These are phyloP conservation scores for Cebus imitator DNA, from an alignment of 2,113 vertebrate genomes.

Conservation along the genomic window DNA sequence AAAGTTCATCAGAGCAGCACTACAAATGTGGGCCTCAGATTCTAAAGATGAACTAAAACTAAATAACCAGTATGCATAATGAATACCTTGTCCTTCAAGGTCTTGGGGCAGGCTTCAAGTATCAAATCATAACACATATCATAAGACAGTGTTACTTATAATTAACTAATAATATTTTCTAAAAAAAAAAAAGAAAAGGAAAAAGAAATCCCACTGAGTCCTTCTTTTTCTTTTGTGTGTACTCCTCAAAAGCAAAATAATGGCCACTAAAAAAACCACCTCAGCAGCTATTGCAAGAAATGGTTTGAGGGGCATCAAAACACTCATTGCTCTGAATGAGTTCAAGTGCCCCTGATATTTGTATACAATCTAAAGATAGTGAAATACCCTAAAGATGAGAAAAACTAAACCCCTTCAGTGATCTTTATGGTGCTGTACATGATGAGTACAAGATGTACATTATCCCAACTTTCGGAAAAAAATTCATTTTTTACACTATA, in stretches of 20 bases:
- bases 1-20: background rate
- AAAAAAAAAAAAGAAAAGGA: background rate
- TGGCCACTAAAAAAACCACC: slow-evolving; percentile 86
- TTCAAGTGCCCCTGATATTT: background rate
- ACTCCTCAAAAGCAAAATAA: slow-evolving; percentile 88
- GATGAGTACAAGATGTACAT: background rate
- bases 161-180: background rate
- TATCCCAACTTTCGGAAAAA: background rate
- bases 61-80: background rate
- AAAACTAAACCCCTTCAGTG: background rate
- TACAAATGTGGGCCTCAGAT: background rate
- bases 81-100: background rate
- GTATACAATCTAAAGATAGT: background rate
- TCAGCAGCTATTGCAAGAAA: slow-evolving; percentile 89
- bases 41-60: background rate
- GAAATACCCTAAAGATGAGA: background rate
- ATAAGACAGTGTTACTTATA: background rate
- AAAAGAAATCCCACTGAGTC: slow-evolving; percentile 63
- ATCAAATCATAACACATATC: background rate
- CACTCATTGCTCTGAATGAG: slow-evolving; percentile 72
- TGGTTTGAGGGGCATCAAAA: slow-evolving; percentile 90
- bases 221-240: slow-evolving; percentile 75
- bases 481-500: too few relatives aligned
- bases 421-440: background rate
- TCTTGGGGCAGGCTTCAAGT: too few relatives aligned